These are phyloP conservation scores for Fragum sueziense DNA, from an alignment of 2,888 invertebrate species.

Conservation along the genomic window DNA sequence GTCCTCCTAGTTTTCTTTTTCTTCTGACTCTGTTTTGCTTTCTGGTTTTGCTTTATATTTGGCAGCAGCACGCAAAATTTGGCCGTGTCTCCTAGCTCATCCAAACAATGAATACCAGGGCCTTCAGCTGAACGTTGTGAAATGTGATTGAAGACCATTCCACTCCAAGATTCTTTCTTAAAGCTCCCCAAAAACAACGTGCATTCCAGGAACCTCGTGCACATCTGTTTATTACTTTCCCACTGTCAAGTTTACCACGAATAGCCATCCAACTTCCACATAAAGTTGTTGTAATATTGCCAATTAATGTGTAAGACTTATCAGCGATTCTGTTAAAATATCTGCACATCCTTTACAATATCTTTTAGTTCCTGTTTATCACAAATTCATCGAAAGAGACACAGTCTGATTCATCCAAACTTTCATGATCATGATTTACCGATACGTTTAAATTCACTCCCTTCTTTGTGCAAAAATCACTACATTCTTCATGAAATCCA, in stretches of 20 bases:
- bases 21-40: slow-evolving; percentile 1
- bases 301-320: slow-evolving; percentile 42
- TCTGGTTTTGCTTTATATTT: slow-evolving; percentile 16
- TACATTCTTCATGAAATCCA: slow-evolving; percentile 42
- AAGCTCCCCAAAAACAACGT: slow-evolving; percentile 43
- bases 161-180: slow-evolving; percentile 37
- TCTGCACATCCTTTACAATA: slow-evolving; percentile 32
- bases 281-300: slow-evolving; percentile 52
- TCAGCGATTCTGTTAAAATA: slow-evolving; percentile 38
- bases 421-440: not conserved
- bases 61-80: not conserved
- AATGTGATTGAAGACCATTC: slow-evolving; percentile 29
- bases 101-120: slow-evolving; percentile 2
- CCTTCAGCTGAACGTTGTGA: not conserved
- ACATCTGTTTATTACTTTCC: slow-evolving; percentile 44
- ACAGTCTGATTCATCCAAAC: not conserved
- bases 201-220: slow-evolving; percentile 41
- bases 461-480: slow-evolving; percentile 42
- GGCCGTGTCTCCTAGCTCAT: not conserved
- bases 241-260: slow-evolving; percentile 54
- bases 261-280: slow-evolving; percentile 55
- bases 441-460: not conserved
- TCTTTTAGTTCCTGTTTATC: not conserved
- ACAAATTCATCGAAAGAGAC: not conserved
- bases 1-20: slow-evolving; percentile 20